phyloP scores from a whole-genome alignment of 2,113 vertebrate species.

The Tympanuchus pallidicinctus region DNA sequence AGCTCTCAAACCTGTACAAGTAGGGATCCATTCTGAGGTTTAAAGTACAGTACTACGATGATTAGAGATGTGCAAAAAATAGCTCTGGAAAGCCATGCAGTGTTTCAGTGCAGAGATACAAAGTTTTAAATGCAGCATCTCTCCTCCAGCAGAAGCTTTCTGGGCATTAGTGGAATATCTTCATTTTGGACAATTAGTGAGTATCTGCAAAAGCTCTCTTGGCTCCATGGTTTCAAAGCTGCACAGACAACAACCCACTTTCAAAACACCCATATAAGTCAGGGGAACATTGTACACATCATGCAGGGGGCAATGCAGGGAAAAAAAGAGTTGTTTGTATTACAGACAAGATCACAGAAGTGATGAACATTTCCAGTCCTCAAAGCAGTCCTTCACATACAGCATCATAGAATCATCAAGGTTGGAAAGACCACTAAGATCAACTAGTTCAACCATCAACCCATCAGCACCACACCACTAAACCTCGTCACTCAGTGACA shows the following conservation, averaged over 20 bases:
- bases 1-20: neutral
- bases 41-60: neutral
- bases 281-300: neutral
- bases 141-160: neutral
- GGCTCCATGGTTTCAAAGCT: neutral
- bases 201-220: neutral
- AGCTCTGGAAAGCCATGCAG: neutral
- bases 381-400: neutral
- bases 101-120: neutral
- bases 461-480: no score
- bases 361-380: neutral
- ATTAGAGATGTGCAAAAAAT: neutral
- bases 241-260: neutral
- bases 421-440: no score
- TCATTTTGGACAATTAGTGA: neutral
- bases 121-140: neutral
- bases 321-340: neutral
- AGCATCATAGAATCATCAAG: no score
- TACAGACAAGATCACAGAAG: neutral
- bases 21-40: neutral
- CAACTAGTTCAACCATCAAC: no score
- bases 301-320: neutral
- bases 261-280: accelerated
- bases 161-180: neutral
- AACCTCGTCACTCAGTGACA: no score